phyloP scores from a whole-genome alignment of 2,113 vertebrate genomes.

The Eonycteris spelaea region DNA sequence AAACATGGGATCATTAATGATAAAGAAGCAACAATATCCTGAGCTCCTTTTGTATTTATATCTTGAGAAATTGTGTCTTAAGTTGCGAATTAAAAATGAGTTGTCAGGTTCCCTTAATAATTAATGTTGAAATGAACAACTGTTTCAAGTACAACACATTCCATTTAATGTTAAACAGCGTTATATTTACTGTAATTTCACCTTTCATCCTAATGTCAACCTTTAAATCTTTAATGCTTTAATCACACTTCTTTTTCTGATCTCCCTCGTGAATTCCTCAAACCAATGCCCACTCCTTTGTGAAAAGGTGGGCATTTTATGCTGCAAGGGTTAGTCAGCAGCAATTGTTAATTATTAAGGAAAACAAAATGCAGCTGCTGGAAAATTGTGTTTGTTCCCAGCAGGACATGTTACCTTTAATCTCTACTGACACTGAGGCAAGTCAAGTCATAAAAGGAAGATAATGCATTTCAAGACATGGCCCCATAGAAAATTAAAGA shows the following conservation, averaged over 20 bases:
- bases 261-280: conserved; percentile 76
- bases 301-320: conserved; percentile 76
- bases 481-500: conserved; percentile 77
- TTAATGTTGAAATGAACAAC: conserved; percentile 84
- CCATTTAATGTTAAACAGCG: conserved; percentile 84
- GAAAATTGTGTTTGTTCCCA: conserved; percentile 84
- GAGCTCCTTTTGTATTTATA: conserved; percentile 77
- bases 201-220: conserved; percentile 84
- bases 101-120: conserved; percentile 86
- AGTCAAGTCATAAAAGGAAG: conserved; percentile 79
- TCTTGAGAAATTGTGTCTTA: conserved; percentile 82
- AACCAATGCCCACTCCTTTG: conserved; percentile 74
- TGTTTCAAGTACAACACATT: conserved; percentile 82
- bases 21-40: conserved; percentile 48
- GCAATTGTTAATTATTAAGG: conserved; percentile 86
- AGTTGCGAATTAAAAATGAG: conserved; percentile 83
- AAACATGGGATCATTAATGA: conserved; percentile 50
- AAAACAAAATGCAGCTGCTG: conserved; percentile 84
- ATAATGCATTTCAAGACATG: conserved; percentile 70
- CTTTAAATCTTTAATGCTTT: conserved; percentile 86
- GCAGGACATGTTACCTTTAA: conserved; percentile 83
- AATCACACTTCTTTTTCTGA: conserved; percentile 83
- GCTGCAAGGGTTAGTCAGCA: conserved; percentile 78
- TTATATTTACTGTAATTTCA: conserved; percentile 87
- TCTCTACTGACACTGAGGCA: conserved; percentile 80